These are phyloP conservation scores for Nyctibius bracteatus DNA, from an alignment of 2,113 vertebrate species.

Conservation along the genomic window DNA sequence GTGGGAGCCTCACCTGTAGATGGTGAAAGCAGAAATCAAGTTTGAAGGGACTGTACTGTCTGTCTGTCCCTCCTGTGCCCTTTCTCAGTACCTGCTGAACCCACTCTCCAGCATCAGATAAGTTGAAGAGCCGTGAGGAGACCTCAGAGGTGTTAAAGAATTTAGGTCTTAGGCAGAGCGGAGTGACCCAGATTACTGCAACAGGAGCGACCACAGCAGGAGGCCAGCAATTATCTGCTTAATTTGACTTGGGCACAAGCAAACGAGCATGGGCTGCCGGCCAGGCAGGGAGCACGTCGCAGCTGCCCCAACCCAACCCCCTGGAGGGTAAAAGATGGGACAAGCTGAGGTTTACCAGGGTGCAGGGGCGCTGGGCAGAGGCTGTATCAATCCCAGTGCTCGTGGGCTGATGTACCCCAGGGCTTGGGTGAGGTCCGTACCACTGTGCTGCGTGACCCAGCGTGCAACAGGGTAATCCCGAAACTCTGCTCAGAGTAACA, in stretches of 20 bases:
- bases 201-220: background rate
- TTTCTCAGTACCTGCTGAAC: background rate
- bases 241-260: background rate
- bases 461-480: background rate
- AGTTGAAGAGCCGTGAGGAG: background rate
- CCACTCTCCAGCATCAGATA: background rate
- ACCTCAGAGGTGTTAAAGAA: background rate
- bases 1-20: background rate
- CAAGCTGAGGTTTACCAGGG: background rate
- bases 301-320: background rate
- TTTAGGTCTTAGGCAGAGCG: background rate
- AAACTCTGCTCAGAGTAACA: background rate
- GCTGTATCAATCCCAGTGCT: background rate
- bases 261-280: rapidly evolving
- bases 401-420: rapidly evolving
- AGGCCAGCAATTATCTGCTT: background rate
- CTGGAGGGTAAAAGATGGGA: background rate
- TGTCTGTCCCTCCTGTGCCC: background rate
- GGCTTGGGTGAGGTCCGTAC: background rate
- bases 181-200: background rate
- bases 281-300: background rate
- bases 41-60: rapidly evolving
- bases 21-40: background rate
- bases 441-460: rapidly evolving
- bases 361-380: background rate